Percentiles rank a stretch among this genome's conserved stretches.
Evolutionary conservation across 2,888 invertebrate species (phyloP).

Genomic region (Noctua pronuba): DNA sequence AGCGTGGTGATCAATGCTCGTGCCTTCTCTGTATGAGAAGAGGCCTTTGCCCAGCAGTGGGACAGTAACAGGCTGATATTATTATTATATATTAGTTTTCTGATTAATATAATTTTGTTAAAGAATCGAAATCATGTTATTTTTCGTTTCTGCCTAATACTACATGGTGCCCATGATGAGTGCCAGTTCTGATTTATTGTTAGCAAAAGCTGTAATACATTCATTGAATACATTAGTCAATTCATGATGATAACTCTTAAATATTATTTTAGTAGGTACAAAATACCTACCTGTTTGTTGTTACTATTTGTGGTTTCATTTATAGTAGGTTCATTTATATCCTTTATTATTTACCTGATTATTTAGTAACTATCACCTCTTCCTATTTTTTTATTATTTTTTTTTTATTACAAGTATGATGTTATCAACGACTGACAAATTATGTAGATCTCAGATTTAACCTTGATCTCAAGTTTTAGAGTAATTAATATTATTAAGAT

Average conservation of each 20-base stretch:
- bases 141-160: slow-evolving; percentile 9
- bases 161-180: slow-evolving; percentile 10
- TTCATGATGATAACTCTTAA: neutral
- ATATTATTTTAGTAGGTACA: neutral
- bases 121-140: slow-evolving; percentile 11
- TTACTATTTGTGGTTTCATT: slow-evolving; percentile 19
- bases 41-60: too few species aligned
- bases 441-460: slow-evolving; percentile 20
- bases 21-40: too few species aligned
- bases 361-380: neutral
- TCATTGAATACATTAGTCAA: neutral
- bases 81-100: too few species aligned
- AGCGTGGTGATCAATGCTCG: too few species aligned
- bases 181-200: slow-evolving; percentile 12
- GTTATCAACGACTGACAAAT: slow-evolving; percentile 6
- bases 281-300: neutral
- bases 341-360: slow-evolving; percentile 12
- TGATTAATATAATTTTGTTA: slow-evolving; percentile 13
- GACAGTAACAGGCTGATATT: too few species aligned
- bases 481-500: slow-evolving; percentile 17
- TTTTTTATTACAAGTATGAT: neutral
- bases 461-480: slow-evolving; percentile 15
- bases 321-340: slow-evolving; percentile 11
- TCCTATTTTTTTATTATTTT: slow-evolving; percentile 4
- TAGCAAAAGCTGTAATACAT: slow-evolving; percentile 12